Evolutionary conservation across 2,113 vertebrate species (phyloP).

Genomic region (Boulengerochromis microlepis): DNA sequence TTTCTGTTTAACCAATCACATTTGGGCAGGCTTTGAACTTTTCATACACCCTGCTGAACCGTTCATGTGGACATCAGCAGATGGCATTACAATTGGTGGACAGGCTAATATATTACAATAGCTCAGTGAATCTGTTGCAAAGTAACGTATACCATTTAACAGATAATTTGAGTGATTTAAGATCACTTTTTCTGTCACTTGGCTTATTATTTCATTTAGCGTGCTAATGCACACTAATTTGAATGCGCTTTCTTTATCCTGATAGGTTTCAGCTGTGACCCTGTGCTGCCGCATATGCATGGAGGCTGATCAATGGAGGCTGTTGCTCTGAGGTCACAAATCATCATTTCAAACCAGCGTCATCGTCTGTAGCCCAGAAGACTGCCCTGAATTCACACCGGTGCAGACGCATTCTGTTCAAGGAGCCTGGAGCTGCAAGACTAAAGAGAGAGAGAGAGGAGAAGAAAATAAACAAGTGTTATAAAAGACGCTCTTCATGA

Average conservation of each 20-base stretch:
- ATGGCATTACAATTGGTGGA: background rate
- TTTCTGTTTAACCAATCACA: background rate
- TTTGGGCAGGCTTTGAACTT: background rate
- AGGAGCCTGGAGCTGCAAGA: background rate
- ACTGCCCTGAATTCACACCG: background rate
- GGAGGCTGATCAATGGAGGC: constrained; percentile 30
- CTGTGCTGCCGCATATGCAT: background rate
- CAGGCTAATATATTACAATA: background rate
- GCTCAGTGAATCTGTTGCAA: background rate
- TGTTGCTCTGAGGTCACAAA: constrained; percentile 32
- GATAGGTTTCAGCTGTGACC: constrained; percentile 29
- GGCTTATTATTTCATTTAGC: background rate
- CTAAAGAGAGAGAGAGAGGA: background rate
- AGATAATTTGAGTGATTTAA: background rate
- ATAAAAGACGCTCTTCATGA: constrained; percentile 51
- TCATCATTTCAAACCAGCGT: constrained; percentile 15
- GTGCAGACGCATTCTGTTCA: background rate
- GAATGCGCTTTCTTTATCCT: background rate
- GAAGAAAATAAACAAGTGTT: constrained; percentile 6
- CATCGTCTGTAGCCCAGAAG: background rate
- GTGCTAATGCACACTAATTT: background rate
- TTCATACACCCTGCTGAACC: background rate
- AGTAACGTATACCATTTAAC: background rate
- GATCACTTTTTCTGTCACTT: background rate
- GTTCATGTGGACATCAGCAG: background rate